phyloP scores from a whole-genome alignment of 2,888 invertebrate species.

The Apotomis capreana region DNA sequence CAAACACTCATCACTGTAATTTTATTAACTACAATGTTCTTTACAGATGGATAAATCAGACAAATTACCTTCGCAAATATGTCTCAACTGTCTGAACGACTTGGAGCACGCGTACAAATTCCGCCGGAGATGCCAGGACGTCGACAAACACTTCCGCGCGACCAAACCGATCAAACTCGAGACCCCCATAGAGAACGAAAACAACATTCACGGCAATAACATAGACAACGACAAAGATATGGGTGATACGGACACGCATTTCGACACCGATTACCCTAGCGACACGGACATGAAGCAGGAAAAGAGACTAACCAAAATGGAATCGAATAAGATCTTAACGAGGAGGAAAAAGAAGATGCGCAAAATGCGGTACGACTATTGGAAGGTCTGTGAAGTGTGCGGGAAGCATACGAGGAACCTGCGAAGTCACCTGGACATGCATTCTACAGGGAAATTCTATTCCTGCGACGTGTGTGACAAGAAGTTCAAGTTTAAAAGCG shows the following conservation, averaged over 20 bases:
- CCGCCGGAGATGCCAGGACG: slow-evolving; percentile 73
- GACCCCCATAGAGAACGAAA: slow-evolving; percentile 49
- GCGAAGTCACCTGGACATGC: slow-evolving; percentile 72
- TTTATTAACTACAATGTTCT: slow-evolving; percentile 27
- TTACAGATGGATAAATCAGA: slow-evolving; percentile 73
- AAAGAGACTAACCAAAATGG: slow-evolving; percentile 47
- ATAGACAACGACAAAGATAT: slow-evolving; percentile 46
- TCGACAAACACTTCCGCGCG: slow-evolving; percentile 63
- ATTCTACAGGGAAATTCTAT: slow-evolving; percentile 68
- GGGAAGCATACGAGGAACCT: slow-evolving; percentile 75
- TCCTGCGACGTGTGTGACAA: slow-evolving; percentile 77
- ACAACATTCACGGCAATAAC: slow-evolving; percentile 39
- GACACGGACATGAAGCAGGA: slow-evolving; percentile 46
- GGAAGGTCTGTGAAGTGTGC: slow-evolving; percentile 78
- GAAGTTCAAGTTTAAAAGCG: slow-evolving; percentile 78
- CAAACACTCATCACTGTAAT: too few species aligned
- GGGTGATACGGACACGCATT: slow-evolving; percentile 53
- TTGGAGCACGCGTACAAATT: slow-evolving; percentile 77
- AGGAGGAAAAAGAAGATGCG: slow-evolving; percentile 54
- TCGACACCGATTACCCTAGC: slow-evolving; percentile 48
- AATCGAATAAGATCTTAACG: slow-evolving; percentile 44
- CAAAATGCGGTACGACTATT: slow-evolving; percentile 71
- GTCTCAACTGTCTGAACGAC: slow-evolving; percentile 68
- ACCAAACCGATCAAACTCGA: slow-evolving; percentile 62
- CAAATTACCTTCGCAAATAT: slow-evolving; percentile 69